phyloP scores from a whole-genome alignment of 2,113 vertebrate species.

The Lepus timidus region DNA sequence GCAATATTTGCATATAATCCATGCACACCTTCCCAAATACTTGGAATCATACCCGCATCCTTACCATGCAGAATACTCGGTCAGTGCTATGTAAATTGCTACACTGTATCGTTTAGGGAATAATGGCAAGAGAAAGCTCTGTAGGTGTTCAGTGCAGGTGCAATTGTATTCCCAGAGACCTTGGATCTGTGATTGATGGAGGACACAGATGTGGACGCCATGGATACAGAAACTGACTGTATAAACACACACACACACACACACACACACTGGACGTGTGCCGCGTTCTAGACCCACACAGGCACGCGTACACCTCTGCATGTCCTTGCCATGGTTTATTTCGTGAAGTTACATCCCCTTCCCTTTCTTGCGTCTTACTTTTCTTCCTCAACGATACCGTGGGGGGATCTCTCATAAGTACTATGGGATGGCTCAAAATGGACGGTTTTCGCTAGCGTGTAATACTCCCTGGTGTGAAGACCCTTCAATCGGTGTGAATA shows the following conservation, averaged over 20 bases:
- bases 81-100: background rate
- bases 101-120: background rate
- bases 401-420: background rate
- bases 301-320: no score
- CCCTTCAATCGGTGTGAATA: background rate
- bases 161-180: background rate
- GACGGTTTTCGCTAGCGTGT: constrained; percentile 35
- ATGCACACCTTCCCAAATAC: background rate
- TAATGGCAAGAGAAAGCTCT: background rate
- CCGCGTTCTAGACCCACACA: fast-evolving
- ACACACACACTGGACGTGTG: background rate
- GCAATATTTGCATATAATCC: background rate
- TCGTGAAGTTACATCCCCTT: background rate
- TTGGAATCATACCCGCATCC: background rate
- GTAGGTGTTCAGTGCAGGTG: background rate
- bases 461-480: background rate
- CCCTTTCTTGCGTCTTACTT: background rate
- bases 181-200: background rate
- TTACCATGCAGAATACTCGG: background rate
- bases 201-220: background rate
- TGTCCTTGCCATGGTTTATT: background rate
- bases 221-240: background rate
- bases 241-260: background rate
- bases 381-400: background rate
- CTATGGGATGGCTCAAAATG: background rate